phyloP scores from a whole-genome alignment of 1,140 invertebrate species.

The Lucilia sericata region DNA sequence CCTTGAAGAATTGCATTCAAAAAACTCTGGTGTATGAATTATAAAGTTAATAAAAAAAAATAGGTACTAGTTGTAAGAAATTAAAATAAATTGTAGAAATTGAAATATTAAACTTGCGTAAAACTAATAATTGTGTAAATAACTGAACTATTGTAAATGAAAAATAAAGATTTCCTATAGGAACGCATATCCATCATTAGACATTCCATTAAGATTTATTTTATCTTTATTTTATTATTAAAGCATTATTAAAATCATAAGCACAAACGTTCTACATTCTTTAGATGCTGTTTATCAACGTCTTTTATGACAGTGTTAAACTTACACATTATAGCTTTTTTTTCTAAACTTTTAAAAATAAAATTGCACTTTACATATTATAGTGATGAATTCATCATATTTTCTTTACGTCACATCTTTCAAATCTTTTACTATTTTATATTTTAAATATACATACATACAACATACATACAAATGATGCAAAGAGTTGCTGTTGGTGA shows the following conservation, averaged over 20 bases:
- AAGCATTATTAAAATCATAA: background rate
- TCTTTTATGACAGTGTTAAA: background rate
- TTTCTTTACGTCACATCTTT: conserved; percentile 61
- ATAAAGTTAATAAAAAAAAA: background rate
- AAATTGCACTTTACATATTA: conserved; percentile 61
- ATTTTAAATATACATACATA: too few relatives aligned
- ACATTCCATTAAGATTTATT: too few relatives aligned
- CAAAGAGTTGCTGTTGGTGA: too few relatives aligned
- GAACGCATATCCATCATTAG: too few relatives aligned
- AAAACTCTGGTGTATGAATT: background rate
- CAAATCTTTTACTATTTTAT: background rate
- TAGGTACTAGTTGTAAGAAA: background rate
- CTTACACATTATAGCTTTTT: background rate
- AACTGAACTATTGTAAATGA: too few relatives aligned
- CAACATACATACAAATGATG: too few relatives aligned
- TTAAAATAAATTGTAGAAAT: too few relatives aligned
- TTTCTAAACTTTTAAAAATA: background rate
- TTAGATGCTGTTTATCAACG: background rate
- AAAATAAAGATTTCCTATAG: too few relatives aligned
- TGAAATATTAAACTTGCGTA: too few relatives aligned
- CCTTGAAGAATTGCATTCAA: background rate
- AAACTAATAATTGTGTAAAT: too few relatives aligned
- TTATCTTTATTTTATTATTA: background rate
- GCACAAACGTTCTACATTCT: background rate
- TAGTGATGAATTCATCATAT: conserved; percentile 63